A percentile compares a stretch with the other conserved stretches of the same genome.
These are phyloP conservation scores for Drosophila arizonae DNA, from an alignment of 1,140 invertebrate species.

Conservation along the genomic window DNA sequence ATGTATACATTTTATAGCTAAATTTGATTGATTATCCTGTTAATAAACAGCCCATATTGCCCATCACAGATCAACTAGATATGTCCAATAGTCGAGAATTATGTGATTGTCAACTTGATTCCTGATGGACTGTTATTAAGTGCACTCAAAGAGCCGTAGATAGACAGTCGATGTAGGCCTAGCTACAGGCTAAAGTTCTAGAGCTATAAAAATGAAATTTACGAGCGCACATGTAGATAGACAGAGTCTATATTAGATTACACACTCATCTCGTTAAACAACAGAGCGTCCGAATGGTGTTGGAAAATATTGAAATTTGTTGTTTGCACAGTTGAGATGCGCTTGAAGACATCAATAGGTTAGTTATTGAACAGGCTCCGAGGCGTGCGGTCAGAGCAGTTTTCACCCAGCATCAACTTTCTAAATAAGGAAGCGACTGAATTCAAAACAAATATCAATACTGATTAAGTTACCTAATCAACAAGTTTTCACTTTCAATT, in stretches of 20 bases:
- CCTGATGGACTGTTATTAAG: not conserved
- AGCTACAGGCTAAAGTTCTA: not conserved
- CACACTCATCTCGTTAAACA: conserved; percentile 9
- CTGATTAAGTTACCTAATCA: conserved; percentile 1
- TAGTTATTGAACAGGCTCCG: conserved; percentile 60
- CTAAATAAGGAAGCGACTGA: not conserved
- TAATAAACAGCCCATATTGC: too few species aligned
- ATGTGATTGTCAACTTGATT: not conserved
- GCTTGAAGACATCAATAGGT: conserved; percentile 60
- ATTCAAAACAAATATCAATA: not conserved
- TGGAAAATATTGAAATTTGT: conserved; percentile 35
- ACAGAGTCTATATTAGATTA: not conserved
- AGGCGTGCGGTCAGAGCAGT: conserved; percentile 40
- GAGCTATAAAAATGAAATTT: conserved; percentile 4
- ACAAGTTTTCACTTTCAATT: conserved; percentile 6
- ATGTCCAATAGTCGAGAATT: not conserved
- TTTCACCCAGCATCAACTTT: not conserved
- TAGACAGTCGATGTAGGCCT: not conserved
- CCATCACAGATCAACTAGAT: too few species aligned
- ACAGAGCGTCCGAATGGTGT: conserved; percentile 6
- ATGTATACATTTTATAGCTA: too few species aligned
- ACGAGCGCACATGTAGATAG: not conserved
- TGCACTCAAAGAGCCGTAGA: not conserved
- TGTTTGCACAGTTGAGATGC: conserved; percentile 43
- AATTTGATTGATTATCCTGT: too few species aligned